A percentile compares a stretch with the other conserved stretches of the same genome.
Evolutionary conservation across 2,888 invertebrate species (phyloP).

Genomic region (Eurois occulta): DNA sequence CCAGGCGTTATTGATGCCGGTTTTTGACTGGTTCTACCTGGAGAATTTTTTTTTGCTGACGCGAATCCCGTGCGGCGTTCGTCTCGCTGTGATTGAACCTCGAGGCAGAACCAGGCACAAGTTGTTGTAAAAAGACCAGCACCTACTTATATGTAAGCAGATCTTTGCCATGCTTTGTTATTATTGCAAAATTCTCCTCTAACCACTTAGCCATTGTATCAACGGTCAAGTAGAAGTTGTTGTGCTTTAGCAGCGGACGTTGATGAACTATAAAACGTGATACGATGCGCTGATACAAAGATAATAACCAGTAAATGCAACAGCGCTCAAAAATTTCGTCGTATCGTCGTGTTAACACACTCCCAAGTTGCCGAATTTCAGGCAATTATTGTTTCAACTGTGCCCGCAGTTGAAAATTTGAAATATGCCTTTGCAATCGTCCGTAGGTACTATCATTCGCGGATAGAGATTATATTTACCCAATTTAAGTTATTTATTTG

Average conservation of each 20-base stretch:
- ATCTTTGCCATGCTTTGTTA: slow-evolving; percentile 4
- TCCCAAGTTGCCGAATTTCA: neutral
- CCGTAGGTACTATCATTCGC: neutral
- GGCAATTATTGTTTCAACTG: neutral
- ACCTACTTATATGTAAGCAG: neutral
- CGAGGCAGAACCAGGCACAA: neutral
- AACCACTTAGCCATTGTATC: slow-evolving; percentile 15
- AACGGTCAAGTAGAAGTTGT: slow-evolving; percentile 3
- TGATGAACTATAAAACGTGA: neutral
- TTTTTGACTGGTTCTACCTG: neutral
- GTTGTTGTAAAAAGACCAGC: neutral
- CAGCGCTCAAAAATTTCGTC: neutral
- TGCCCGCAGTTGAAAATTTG: neutral
- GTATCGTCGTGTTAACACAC: neutral
- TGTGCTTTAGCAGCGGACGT: slow-evolving; percentile 22
- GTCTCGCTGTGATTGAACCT: neutral
- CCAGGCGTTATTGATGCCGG: neutral
- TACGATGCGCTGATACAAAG: neutral
- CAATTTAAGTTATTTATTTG: slow-evolving; percentile 4
- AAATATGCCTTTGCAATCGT: neutral
- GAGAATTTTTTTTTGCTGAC: neutral
- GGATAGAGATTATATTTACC: neutral
- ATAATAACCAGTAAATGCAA: neutral
- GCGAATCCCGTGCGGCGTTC: neutral
- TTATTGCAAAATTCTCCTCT: neutral